Evolutionary conservation across 2,113 vertebrate genomes (phyloP).

Genomic region (Aptenodytes forsteri): DNA sequence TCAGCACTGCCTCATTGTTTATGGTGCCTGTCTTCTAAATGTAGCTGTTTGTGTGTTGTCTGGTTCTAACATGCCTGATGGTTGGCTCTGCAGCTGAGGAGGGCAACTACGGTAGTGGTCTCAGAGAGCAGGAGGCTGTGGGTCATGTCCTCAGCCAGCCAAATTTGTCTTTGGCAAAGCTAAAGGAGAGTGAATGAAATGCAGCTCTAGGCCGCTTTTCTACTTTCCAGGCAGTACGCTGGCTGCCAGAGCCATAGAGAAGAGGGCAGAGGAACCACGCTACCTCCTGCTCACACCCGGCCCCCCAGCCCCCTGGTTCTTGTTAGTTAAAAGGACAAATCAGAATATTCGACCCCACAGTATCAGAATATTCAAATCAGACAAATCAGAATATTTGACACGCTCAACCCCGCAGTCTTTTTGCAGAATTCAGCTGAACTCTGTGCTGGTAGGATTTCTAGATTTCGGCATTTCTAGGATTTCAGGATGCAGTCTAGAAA

Average conservation of each 20-base stretch:
- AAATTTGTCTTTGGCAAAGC: neutral
- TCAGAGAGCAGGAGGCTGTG: neutral
- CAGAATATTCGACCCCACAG: neutral
- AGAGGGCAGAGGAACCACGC: neutral
- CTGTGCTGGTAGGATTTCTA: neutral
- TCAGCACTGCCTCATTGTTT: neutral
- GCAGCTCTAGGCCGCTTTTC: neutral
- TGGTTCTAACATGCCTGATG: rapidly evolving
- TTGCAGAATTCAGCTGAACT: neutral
- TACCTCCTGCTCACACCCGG: neutral
- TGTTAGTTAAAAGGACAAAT: neutral
- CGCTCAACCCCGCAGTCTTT: neutral
- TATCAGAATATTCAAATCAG: neutral
- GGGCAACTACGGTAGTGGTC: neutral
- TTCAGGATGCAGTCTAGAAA: neutral
- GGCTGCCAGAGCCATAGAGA: neutral
- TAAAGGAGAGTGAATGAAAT: neutral
- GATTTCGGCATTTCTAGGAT: neutral
- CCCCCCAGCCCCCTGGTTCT: rapidly evolving
- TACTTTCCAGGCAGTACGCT: neutral
- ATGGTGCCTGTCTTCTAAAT: neutral
- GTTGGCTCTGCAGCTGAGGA: neutral
- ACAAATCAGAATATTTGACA: neutral
- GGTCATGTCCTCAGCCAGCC: neutral
- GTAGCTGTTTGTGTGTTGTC: neutral